phyloP scores from a whole-genome alignment of 2,113 vertebrate genomes.

The Rhinolophus ferrumequinum region DNA sequence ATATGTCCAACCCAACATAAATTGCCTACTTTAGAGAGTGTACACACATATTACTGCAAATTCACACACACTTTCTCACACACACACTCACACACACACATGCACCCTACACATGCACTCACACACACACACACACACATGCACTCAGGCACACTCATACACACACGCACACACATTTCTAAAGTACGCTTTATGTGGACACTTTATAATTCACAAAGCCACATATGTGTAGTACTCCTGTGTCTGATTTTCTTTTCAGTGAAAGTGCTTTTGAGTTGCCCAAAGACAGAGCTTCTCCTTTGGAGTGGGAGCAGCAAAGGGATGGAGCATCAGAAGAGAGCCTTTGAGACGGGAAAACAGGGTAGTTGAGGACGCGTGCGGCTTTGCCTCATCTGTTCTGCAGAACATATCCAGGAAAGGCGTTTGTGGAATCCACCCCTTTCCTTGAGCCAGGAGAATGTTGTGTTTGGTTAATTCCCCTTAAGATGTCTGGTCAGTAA shows the following conservation, averaged over 20 bases:
- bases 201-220: neutral
- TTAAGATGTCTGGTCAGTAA: neutral
- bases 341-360: neutral
- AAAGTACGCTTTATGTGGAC: neutral
- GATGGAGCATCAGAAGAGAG: neutral
- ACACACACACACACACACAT: neutral
- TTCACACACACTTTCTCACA: neutral
- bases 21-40: neutral
- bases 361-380: too few species aligned
- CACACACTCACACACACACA: accelerated
- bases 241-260: neutral
- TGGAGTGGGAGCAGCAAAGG: neutral
- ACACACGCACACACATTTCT: neutral
- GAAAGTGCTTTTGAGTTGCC: neutral
- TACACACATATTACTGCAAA: neutral
- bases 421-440: neutral
- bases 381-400: too few species aligned
- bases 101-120: neutral
- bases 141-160: neutral
- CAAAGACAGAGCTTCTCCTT: neutral
- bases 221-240: accelerated
- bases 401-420: neutral
- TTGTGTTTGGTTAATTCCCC: neutral
- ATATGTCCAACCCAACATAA: neutral
- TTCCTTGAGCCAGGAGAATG: neutral